A percentile compares a stretch with the other conserved stretches of the same genome.
Conservation (phyloP, 2,888 invertebrate species). For the Alsophila aescularia region DNA sequence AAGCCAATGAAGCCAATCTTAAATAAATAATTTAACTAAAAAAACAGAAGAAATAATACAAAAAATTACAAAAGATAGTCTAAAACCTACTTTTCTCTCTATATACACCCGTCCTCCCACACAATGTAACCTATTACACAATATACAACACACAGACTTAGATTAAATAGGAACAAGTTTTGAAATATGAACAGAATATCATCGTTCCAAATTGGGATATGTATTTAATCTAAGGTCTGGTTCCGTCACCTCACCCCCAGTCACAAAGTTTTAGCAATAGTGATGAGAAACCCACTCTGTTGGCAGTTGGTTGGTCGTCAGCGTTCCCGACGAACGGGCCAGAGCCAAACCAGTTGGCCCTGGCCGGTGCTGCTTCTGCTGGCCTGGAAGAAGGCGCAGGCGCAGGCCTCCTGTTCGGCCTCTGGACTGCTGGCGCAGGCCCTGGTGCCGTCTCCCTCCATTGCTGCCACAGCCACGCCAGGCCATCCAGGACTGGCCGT, state of each 20-base stretch:
- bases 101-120: constrained; percentile 56
- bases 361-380: constrained; percentile 61
- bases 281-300: constrained; percentile 82
- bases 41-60: constrained; percentile 42
- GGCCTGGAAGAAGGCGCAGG: constrained; percentile 54
- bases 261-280: constrained; percentile 76
- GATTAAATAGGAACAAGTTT: constrained; percentile 71
- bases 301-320: constrained; percentile 66
- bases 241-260: constrained; percentile 76
- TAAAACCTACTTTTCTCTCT: constrained; percentile 47
- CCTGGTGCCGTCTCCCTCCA: constrained; percentile 83
- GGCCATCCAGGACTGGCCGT: constrained; percentile 81
- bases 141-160: constrained; percentile 63
- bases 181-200: constrained; percentile 26
- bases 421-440: constrained; percentile 50
- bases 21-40: constrained; percentile 65
- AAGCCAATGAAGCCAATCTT: constrained; percentile 63
- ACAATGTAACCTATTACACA: constrained; percentile 43
- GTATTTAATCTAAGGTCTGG: constrained; percentile 72
- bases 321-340: constrained; percentile 81
- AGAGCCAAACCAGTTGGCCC: constrained; percentile 78
- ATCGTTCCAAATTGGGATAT: constrained; percentile 41
- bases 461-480: constrained; percentile 85
- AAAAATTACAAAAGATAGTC: constrained; percentile 40
- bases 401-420: constrained; percentile 45